Evolutionary conservation across 2,113 vertebrate species (phyloP), one percentile per base, ranked within the genome.

Genomic region (Pholis gunnellus): DNA sequence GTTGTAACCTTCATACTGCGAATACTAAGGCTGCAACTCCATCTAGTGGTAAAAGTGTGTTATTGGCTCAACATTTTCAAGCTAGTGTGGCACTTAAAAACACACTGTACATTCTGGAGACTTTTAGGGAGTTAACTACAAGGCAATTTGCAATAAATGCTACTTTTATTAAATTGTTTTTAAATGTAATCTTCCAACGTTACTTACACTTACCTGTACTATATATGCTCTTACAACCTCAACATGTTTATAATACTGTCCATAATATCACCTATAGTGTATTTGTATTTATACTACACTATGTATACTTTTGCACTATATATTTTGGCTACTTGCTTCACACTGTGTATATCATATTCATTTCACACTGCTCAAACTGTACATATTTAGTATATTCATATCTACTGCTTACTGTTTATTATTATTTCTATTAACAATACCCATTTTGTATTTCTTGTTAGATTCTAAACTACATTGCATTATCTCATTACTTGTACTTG

Each of bases 11-110:
- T 56, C 25, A 9, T 68, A 0, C 8, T 48, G 4, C 0, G 13
- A 61, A 64, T 27, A 73, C 27, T 74, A 14, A 42, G 3, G 54
- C 29, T 60, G 15, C 69, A 80, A 0, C 85, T 1, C 86, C 85
- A 88, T 87, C 93, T 94, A 89, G 90, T 87, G 92, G 86, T 72
- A 0, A 0, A 44, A 42, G 22, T 4, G 0, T 9, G 46, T 42
- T 56, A 73, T 25, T 76, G 34, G 1, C 29, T 61, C 5, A 34
- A 69, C 2, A 13, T 17, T 6, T n/a, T 57, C 18, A n/a, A 44
- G 22, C n/a, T 14, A 1, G 8, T 74, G 27, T 25, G 66, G 2
- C 31, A 59, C 54, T 29, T 34, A 9, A 29, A 11, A 48, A 31
- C 36, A 48, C 2, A 17, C 7, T 20, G 9, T 25, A 34, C 7